Evolutionary conservation across 2,113 vertebrate species (phyloP).

Genomic region (Prochilodus magdalenae): DNA sequence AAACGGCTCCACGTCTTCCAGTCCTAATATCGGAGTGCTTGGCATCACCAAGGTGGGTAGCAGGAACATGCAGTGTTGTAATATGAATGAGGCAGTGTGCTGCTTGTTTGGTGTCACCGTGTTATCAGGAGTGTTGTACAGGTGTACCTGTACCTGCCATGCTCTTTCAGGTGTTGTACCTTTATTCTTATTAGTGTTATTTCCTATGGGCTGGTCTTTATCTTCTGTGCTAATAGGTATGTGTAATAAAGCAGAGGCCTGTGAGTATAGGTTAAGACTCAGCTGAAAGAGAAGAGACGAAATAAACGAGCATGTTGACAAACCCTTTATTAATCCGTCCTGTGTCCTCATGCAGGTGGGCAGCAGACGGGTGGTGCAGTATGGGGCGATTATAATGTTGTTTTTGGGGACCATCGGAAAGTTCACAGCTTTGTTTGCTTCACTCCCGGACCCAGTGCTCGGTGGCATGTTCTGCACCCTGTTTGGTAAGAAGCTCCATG

Average conservation of each 20-base stretch:
- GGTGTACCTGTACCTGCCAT: not conserved
- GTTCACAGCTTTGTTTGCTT: slow-evolving; percentile 94
- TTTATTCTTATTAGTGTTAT: not conserved
- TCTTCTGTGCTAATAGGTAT: not conserved
- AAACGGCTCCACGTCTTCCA: slow-evolving; percentile 97
- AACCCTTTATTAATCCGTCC: not conserved
- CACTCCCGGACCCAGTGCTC: slow-evolving; percentile 91
- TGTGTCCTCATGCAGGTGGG: slow-evolving; percentile 82
- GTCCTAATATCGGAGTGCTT: slow-evolving; percentile 95
- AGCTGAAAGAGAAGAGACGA: not conserved
- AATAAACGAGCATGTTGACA: not conserved
- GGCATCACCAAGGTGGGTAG: slow-evolving; percentile 94
- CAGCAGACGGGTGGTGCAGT: slow-evolving; percentile 94
- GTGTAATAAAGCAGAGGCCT: not conserved
- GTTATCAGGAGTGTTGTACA: not conserved
- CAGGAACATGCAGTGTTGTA: not conserved
- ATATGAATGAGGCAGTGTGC: not conserved
- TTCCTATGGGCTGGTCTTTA: not conserved
- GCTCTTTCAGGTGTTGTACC: not conserved
- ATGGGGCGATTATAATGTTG: slow-evolving; percentile 92
- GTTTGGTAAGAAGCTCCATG: slow-evolving; percentile 81
- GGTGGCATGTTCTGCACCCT: slow-evolving; percentile 98
- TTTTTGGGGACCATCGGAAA: slow-evolving; percentile 91
- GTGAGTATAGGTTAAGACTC: too few species aligned
- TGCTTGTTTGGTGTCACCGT: not conserved